A percentile compares a stretch with the other conserved stretches of the same genome.
Conservation (phyloP, 2,113 vertebrate species). For the Coptodon bakossiorum region DNA sequence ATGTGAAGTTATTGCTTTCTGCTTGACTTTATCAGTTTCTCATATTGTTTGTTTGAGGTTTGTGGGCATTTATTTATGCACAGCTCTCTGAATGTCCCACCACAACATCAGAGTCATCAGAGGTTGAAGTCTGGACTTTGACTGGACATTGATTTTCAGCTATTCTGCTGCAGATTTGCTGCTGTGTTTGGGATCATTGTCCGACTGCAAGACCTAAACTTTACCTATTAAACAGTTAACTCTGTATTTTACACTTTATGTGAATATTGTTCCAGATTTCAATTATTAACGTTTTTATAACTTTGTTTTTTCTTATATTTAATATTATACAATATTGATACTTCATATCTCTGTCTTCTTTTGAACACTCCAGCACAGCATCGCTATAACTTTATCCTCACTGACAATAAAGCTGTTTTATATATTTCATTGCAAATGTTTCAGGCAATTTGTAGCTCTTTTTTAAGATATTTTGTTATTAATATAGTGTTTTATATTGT, state of each 20-base stretch:
- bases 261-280: background rate
- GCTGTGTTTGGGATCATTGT: background rate
- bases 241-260: background rate
- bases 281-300: background rate
- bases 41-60: background rate
- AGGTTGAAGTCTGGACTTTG: background rate
- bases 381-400: background rate
- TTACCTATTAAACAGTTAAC: background rate
- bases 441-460: background rate
- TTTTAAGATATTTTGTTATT: background rate
- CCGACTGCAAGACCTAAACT: accelerated
- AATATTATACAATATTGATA: accelerated
- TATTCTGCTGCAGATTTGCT: background rate
- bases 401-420: background rate
- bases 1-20: accelerated
- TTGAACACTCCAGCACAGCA: background rate
- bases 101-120: no score
- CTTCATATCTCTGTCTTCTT: accelerated
- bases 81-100: no score
- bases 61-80: no score
- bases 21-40: background rate
- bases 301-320: background rate
- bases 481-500: background rate
- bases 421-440: background rate
- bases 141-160: accelerated